These are phyloP conservation scores for Axis porcinus DNA, from an alignment of 2,113 vertebrate species.

Conservation along the genomic window DNA sequence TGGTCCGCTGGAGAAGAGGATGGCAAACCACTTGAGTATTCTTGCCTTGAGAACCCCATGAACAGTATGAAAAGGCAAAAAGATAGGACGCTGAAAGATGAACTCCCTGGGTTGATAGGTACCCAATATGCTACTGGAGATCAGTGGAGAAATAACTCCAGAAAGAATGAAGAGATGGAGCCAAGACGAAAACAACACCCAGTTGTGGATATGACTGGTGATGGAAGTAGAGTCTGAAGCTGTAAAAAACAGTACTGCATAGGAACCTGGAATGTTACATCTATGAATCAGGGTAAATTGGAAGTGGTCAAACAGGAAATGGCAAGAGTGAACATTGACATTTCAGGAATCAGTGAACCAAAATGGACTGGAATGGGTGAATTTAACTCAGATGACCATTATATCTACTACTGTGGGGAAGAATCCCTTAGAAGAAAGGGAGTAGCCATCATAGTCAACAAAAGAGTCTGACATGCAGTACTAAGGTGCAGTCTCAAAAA, in stretches of 20 bases:
- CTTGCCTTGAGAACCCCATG: not conserved
- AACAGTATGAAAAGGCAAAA: not conserved
- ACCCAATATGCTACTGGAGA: not conserved
- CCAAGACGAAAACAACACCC: rapidly evolving
- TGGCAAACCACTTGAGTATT: not conserved
- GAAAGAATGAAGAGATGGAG: not conserved
- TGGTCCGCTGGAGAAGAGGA: not conserved
- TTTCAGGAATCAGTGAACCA: no score
- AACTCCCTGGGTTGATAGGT: not conserved
- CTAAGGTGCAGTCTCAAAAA: no score
- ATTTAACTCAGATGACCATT: no score
- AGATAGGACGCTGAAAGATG: not conserved
- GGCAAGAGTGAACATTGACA: no score
- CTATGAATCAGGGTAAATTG: no score
- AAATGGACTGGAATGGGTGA: no score
- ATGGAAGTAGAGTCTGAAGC: not conserved
- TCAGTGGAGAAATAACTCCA: not conserved
- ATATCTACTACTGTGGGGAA: no score
- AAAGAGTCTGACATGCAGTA: no score
- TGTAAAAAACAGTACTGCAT: not conserved
- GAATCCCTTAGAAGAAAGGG: no score
- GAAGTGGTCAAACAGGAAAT: no score
- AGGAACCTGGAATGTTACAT: no score
- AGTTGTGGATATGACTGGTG: not conserved
- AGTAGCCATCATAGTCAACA: no score